Conservation (phyloP, 2,888 invertebrate genomes). For the Cryptocephalus moraei region DNA sequence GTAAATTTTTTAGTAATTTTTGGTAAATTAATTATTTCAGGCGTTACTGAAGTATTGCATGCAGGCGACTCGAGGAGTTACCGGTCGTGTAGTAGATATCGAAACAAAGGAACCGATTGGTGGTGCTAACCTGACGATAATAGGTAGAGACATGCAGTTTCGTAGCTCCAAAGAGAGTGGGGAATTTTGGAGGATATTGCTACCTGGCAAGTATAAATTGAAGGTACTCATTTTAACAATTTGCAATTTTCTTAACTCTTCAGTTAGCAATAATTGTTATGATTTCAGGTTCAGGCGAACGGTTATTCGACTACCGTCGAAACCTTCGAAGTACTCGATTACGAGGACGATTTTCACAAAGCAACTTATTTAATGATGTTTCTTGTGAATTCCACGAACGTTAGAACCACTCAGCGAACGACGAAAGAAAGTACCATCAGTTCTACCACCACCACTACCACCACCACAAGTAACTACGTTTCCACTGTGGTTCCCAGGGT, state of each 20-base stretch:
- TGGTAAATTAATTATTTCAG: slow-evolving; percentile 24
- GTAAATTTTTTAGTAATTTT: no score
- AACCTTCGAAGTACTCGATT: slow-evolving; percentile 5
- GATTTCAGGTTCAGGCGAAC: slow-evolving; percentile 15
- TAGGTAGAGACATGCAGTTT: slow-evolving; percentile 48
- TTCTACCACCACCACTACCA: neutral
- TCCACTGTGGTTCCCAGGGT: no score
- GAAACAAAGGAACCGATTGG: slow-evolving; percentile 38
- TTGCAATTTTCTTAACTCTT: neutral
- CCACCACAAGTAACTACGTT: neutral
- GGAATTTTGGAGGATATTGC: slow-evolving; percentile 54
- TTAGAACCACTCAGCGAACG: slow-evolving; percentile 7
- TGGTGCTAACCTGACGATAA: slow-evolving; percentile 42
- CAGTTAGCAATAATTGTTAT: neutral
- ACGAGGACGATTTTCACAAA: slow-evolving; percentile 8
- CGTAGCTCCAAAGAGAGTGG: slow-evolving; percentile 44
- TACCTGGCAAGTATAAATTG: slow-evolving; percentile 50
- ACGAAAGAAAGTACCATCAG: neutral
- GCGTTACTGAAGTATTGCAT: slow-evolving; percentile 45
- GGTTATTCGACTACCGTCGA: slow-evolving; percentile 13
- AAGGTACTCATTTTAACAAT: slow-evolving; percentile 36
- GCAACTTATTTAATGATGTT: slow-evolving; percentile 7
- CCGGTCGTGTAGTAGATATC: slow-evolving; percentile 46
- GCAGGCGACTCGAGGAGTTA: slow-evolving; percentile 48
- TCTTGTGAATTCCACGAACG: slow-evolving; percentile 9